Evolutionary conservation across 2,797 vertebrate species (phyloP).

Genomic region (Channa striata): DNA sequence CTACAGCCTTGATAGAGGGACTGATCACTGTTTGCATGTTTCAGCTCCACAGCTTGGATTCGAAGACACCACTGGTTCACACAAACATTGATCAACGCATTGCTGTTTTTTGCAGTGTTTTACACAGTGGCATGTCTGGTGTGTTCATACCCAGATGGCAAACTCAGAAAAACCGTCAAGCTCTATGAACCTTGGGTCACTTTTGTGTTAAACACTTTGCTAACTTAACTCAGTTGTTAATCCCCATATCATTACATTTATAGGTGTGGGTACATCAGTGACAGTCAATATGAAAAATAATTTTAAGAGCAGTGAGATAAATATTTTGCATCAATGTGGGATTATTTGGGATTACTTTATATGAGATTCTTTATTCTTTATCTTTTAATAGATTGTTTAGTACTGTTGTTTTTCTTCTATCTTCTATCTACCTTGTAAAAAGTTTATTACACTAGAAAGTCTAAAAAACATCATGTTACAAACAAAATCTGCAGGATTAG

Average conservation of each 20-base stretch:
- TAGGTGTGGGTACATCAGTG: background rate
- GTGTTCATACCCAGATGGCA: background rate
- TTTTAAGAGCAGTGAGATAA: background rate
- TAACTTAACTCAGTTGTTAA: background rate
- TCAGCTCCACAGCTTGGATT: constrained; percentile 24
- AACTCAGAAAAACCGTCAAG: background rate
- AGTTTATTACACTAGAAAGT: too few relatives aligned
- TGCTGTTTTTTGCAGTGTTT: constrained; percentile 2
- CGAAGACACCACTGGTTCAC: constrained; percentile 1
- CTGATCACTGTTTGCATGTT: constrained; percentile 21
- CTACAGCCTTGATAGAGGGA: constrained; percentile 24
- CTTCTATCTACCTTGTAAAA: too few relatives aligned
- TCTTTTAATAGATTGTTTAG: too few relatives aligned
- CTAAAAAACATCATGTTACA: too few relatives aligned
- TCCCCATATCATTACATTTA: background rate
- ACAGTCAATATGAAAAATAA: background rate
- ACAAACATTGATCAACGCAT: background rate
- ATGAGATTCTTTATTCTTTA: too few relatives aligned
- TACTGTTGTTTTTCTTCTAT: too few relatives aligned
- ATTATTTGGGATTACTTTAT: too few relatives aligned
- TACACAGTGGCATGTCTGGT: background rate
- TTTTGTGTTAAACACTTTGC: background rate
- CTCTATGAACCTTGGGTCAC: background rate
- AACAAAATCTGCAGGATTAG: too few relatives aligned
- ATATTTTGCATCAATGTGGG: background rate